These are phyloP conservation scores for Cervus canadensis DNA, from an alignment of 2,113 vertebrate species.

Conservation along the genomic window DNA sequence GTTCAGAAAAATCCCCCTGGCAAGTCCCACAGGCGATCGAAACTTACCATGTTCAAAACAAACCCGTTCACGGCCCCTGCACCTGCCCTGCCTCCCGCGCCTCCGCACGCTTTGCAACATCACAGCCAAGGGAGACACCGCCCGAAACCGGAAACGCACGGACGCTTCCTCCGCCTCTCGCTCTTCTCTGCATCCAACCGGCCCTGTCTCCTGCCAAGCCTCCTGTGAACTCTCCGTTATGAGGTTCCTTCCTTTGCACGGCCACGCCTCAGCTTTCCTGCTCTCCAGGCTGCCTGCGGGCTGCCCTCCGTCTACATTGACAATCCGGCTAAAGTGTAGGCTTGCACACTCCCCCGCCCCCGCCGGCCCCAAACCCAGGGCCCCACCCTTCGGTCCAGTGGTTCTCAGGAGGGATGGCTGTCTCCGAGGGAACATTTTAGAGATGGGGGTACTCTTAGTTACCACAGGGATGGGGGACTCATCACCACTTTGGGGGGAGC, in stretches of 20 bases:
- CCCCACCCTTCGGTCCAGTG: neutral
- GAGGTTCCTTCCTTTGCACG: neutral
- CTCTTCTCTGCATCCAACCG: neutral
- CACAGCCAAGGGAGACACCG: neutral
- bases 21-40: neutral
- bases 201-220: neutral
- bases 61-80: neutral
- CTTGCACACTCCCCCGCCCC: too few relatives aligned
- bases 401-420: neutral
- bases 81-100: neutral
- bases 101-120: rapidly evolving
- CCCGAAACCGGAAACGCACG: too few relatives aligned
- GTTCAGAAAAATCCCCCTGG: neutral
- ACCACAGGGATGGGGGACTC: neutral
- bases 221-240: neutral
- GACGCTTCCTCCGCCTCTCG: neutral
- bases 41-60: neutral
- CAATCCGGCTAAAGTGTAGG: neutral
- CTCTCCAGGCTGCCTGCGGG: neutral
- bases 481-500: neutral
- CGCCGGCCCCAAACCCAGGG: neutral
- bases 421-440: neutral
- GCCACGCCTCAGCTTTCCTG: neutral
- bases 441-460: neutral
- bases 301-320: too few relatives aligned